Conservation (phyloP, 2,797 vertebrate species). For the Spatula versicolor region DNA sequence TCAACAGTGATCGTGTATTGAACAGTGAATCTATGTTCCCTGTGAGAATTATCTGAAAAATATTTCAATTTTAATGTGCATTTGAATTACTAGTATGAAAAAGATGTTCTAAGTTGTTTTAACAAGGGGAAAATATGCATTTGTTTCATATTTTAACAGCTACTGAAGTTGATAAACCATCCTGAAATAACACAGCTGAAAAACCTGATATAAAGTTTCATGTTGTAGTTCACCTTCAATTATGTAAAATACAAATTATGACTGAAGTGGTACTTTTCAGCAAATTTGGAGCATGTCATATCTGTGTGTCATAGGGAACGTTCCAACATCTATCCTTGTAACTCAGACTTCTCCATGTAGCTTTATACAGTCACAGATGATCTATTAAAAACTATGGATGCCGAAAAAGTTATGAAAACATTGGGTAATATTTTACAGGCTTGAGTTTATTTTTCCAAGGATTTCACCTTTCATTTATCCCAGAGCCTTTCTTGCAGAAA, state of each 20-base stretch:
- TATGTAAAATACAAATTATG: not conserved
- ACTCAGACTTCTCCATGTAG: not conserved
- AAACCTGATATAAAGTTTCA: not conserved
- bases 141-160: not conserved
- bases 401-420: constrained; percentile 63
- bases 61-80: not conserved
- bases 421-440: constrained; percentile 55
- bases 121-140: not conserved
- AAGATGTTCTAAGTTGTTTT: not conserved
- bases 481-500: constrained; percentile 31
- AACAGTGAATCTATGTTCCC: not conserved
- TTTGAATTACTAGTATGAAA: not conserved
- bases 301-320: not conserved
- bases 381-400: constrained; percentile 11
- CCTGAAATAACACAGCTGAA: constrained; percentile 9
- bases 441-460: constrained; percentile 51
- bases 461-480: constrained; percentile 61
- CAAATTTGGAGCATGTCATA: not conserved
- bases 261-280: not conserved
- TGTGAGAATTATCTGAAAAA: not conserved
- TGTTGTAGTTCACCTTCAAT: not conserved
- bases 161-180: not conserved
- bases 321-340: not conserved
- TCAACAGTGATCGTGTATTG: not conserved
- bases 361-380: not conserved